Evolutionary conservation across 2,113 vertebrate species (phyloP), one percentile per base, ranked within the genome.

Genomic region (Bufo bufo): DNA sequence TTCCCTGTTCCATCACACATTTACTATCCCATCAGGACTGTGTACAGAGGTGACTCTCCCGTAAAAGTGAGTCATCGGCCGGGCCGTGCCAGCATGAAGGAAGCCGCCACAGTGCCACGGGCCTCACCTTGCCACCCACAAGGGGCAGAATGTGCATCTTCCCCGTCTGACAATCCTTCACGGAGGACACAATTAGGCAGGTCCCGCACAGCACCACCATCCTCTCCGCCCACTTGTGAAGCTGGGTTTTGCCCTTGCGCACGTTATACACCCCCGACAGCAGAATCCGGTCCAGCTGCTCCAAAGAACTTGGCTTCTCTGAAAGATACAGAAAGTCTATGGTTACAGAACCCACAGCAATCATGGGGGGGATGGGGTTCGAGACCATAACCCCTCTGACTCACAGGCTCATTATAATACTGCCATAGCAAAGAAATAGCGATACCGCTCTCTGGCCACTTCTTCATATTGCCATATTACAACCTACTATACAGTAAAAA

Each of bases 161-260:
- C 89, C 98, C 98, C 0, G 96, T 94, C 13, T 98, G 95, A 92
- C 97, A 96, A 50, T 99, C 98, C 92, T 99, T 99, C 91, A 98
- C 96, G 0, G 98, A 99, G 91, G 98, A 97, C 92, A 99, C 97
- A 2, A 98, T 96, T 85, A 99, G 96, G 91, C 97, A 98, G 1
- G 98, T 99, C 58, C 98, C 98, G 82, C 98, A 99, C 88, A 99
- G 97, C 71, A 97, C 95, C 72, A 99, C 98, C 43, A 97, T 94
- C 75, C 98, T 96, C 92, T 99, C 98, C 0, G 98, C 96, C 98
- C 98, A 99, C 92, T 99, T 99, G 93, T 99, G 97, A 91, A 99
- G 92, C 93, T 99, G 98, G 0, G 97, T 98, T 92, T 98, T 99
- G 59, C 98, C 98, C 91, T 99, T 99, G 69, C 98, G 95, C 12